These are phyloP conservation scores for Amniataba percoides DNA, from an alignment of 2,797 vertebrate genomes.

Conservation along the genomic window DNA sequence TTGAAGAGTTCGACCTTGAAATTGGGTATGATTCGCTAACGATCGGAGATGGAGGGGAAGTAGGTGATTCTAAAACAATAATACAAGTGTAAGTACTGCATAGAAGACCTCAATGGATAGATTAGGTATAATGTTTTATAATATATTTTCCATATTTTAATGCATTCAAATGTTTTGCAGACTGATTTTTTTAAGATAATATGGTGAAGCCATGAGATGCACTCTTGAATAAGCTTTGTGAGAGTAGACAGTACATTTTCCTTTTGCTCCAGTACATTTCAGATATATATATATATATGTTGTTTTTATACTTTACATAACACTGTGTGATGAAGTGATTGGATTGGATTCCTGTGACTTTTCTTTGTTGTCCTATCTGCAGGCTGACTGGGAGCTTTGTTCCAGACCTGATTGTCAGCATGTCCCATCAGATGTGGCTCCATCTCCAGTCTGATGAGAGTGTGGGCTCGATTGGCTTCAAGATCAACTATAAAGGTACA, in stretches of 20 bases:
- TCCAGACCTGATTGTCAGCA: conserved; percentile 97
- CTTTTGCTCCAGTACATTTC: neutral
- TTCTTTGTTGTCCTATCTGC: conserved; percentile 41
- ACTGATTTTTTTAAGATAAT: neutral
- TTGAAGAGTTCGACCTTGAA: conserved; percentile 98
- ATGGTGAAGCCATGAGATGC: neutral
- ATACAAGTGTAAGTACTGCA: conserved; percentile 95
- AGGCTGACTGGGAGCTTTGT: conserved; percentile 98
- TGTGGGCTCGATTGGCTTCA: conserved; percentile 97
- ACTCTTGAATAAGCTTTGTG: neutral
- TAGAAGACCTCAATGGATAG: neutral
- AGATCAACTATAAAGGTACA: conserved; percentile 98
- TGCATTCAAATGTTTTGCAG: neutral
- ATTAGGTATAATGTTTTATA: too few species aligned
- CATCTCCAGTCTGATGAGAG: conserved; percentile 98
- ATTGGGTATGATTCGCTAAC: conserved; percentile 97
- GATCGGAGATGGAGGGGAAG: conserved; percentile 96
- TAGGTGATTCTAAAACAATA: conserved; percentile 95
- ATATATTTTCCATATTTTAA: too few species aligned
- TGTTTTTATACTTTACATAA: too few species aligned
- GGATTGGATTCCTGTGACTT: conserved; percentile 2
- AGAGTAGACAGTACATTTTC: too few species aligned
- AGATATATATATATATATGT: neutral
- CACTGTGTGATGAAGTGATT: neutral
- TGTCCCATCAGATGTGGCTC: conserved; percentile 98